A percentile compares a stretch with the other conserved stretches of the same genome.
phyloP scores from a whole-genome alignment of 1,140 invertebrate genomes.

The roundworm (Caenorhabditis elegans) region DNA sequence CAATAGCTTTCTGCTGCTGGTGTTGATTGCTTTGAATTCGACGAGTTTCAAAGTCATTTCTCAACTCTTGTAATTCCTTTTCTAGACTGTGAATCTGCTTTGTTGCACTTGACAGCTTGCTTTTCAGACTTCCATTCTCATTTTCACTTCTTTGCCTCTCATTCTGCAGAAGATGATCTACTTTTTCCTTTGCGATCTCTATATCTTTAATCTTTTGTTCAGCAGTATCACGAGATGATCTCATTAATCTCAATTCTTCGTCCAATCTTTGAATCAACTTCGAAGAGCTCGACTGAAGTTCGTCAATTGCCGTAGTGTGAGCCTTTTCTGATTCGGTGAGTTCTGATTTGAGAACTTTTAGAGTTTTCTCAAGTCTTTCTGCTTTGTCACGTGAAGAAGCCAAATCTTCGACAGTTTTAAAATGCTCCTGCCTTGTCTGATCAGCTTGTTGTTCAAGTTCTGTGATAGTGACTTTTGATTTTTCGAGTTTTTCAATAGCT shows the following conservation, averaged over 20 bases:
- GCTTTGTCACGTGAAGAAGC: background rate
- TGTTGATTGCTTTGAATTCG: background rate
- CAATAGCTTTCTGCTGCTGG: background rate
- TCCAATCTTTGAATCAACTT: background rate
- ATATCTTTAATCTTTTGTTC: background rate
- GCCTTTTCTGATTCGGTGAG: background rate
- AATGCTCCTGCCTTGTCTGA: background rate
- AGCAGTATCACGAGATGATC: background rate
- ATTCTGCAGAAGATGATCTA: background rate
- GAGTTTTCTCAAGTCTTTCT: background rate
- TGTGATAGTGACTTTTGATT: background rate
- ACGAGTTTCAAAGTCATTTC: background rate
- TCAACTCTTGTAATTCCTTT: background rate
- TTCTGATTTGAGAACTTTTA: background rate
- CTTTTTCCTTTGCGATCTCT: background rate
- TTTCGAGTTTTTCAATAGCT: background rate
- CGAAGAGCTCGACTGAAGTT: background rate
- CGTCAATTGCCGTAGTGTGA: background rate
- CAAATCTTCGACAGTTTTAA: background rate
- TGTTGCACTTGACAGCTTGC: background rate
- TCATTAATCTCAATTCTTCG: background rate
- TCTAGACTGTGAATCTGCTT: background rate
- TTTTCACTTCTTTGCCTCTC: background rate
- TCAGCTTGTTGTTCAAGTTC: background rate
- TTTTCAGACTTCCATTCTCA: slow-evolving; percentile 2